These are phyloP conservation scores for Acropternis orthonyx DNA, from an alignment of 2,797 vertebrate genomes.

Conservation along the genomic window DNA sequence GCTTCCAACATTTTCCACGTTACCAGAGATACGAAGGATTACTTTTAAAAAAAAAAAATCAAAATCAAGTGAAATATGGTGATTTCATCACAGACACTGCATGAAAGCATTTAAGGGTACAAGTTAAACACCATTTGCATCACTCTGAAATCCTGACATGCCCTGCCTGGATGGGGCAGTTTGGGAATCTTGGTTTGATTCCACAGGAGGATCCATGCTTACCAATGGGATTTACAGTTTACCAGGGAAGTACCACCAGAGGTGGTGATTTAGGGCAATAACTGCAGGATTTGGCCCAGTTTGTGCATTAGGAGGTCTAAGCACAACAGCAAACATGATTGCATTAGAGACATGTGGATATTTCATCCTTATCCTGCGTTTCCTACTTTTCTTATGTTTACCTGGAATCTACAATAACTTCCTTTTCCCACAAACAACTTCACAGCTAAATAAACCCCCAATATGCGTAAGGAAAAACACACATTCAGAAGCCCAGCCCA, in stretches of 20 bases:
- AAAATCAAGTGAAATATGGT: neutral
- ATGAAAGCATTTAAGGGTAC: neutral
- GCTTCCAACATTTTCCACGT: neutral
- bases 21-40: neutral
- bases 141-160: neutral
- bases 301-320: neutral
- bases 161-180: neutral
- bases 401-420: neutral
- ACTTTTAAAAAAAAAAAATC: neutral
- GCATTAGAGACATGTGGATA: neutral
- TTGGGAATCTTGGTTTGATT: neutral
- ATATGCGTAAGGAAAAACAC: neutral
- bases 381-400: neutral
- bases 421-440: neutral
- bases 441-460: neutral
- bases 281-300: neutral
- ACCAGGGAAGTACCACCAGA: neutral
- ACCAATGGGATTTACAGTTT: neutral
- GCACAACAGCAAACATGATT: neutral
- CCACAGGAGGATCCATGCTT: neutral
- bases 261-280: neutral
- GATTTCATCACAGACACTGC: neutral
- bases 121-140: neutral
- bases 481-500: neutral
- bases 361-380: neutral